Evolutionary conservation across 2,797 vertebrate genomes (phyloP).

Genomic region (Liasis olivaceus): DNA sequence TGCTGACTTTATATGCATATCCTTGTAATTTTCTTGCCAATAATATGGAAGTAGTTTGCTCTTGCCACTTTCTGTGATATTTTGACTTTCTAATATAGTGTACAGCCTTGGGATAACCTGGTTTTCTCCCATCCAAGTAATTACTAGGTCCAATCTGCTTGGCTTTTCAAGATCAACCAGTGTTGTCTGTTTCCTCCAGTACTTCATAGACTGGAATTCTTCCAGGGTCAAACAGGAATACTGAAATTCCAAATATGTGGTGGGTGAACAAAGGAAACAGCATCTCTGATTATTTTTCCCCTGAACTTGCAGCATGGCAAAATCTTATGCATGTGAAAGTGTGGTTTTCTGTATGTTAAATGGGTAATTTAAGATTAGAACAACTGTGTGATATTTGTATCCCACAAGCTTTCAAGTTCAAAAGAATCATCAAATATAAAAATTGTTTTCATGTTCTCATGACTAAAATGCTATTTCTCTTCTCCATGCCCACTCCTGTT

Average conservation of each 20-base stretch:
- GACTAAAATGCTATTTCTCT: constrained; percentile 6
- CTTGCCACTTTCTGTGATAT: too few relatives aligned
- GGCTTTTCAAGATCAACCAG: too few relatives aligned
- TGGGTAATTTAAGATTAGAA: neutral
- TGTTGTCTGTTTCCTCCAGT: neutral
- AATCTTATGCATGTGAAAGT: neutral
- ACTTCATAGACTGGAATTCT: neutral
- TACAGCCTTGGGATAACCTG: too few relatives aligned
- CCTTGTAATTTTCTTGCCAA: neutral
- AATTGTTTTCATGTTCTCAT: neutral
- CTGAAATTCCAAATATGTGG: neutral
- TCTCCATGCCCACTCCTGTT: constrained; percentile 19
- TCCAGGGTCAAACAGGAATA: neutral
- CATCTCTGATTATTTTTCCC: too few relatives aligned
- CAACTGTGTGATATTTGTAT: neutral
- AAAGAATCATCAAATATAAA: neutral
- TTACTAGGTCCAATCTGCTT: too few relatives aligned
- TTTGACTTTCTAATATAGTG: too few relatives aligned
- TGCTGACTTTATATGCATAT: neutral
- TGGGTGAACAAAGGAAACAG: neutral
- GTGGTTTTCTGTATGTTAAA: neutral
- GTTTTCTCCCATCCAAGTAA: too few relatives aligned
- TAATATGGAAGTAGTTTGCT: too few relatives aligned
- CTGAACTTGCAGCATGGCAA: neutral
- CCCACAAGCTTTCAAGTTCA: neutral